A percentile compares a stretch with the other conserved stretches of the same genome.
Evolutionary conservation across 2,113 vertebrate genomes (phyloP).

Genomic region (Hippocampus barbouri): DNA sequence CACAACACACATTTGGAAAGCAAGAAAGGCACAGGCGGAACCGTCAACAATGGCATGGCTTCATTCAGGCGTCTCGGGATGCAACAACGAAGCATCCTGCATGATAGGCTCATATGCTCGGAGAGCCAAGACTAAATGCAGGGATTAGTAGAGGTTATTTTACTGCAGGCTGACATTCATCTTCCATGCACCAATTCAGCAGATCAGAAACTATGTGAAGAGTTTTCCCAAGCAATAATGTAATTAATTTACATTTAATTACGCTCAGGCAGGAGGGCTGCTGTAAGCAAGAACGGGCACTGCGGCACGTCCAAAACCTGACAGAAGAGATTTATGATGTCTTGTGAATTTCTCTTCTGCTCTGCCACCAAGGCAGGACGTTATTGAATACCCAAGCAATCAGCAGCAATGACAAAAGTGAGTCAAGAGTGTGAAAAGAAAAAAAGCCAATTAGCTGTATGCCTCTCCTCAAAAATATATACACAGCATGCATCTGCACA

Average conservation of each 20-base stretch:
- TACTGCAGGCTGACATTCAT: slow-evolving; percentile 31
- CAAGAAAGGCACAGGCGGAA: not conserved
- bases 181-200: slow-evolving; percentile 30
- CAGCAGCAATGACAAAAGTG: slow-evolving; percentile 27
- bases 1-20: slow-evolving; percentile 6
- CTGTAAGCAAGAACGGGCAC: slow-evolving; percentile 32
- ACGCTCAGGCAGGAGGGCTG: slow-evolving; percentile 34
- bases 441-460: not conserved
- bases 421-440: slow-evolving; percentile 8
- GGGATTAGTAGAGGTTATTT: not conserved
- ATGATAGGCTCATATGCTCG: no score
- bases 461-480: not conserved
- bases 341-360: slow-evolving; percentile 13
- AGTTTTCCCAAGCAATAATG: slow-evolving; percentile 44
- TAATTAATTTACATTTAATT: slow-evolving; percentile 57
- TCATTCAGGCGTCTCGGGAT: not conserved
- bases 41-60: slow-evolving; percentile 6
- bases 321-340: slow-evolving; percentile 28
- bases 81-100: not conserved
- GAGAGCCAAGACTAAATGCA: not conserved
- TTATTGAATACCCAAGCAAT: slow-evolving; percentile 17
- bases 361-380: slow-evolving; percentile 5
- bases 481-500: not conserved
- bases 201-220: slow-evolving; percentile 38
- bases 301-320: slow-evolving; percentile 14